Percentiles rank a stretch among this genome's conserved stretches.
Conservation (phyloP, 2,113 vertebrate genomes). For the Spea bombifrons region DNA sequence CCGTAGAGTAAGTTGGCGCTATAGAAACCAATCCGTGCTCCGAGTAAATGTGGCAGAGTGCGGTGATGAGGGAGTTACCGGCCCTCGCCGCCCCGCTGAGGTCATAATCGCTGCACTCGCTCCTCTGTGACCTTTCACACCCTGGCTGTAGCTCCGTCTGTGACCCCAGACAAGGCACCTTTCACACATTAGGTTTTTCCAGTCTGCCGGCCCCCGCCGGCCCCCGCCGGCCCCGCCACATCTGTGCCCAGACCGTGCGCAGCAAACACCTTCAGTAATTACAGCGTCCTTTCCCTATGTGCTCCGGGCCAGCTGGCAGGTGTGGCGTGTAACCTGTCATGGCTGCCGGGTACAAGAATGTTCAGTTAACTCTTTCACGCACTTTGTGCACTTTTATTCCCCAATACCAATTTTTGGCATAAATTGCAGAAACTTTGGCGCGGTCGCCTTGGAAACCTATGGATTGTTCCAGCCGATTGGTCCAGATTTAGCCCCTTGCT, state of each 20-base stretch:
- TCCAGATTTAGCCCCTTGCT: no score
- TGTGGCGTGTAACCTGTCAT: background rate
- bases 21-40: no score
- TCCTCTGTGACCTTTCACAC: constrained; percentile 45
- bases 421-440: no score
- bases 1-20: no score
- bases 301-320: constrained; percentile 26
- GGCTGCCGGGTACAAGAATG: background rate
- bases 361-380: background rate
- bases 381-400: background rate
- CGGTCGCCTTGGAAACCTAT: no score
- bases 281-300: background rate
- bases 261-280: constrained; percentile 27
- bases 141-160: constrained; percentile 34
- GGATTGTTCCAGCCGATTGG: no score
- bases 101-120: background rate
- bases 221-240: constrained; percentile 19
- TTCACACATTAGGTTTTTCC: constrained; percentile 4
- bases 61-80: background rate
- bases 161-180: constrained; percentile 47
- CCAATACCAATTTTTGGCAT: background rate
- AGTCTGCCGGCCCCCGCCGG: constrained; percentile 11
- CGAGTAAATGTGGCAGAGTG: no score
- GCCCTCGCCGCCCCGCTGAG: background rate
- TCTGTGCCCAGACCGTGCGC: background rate